These are phyloP conservation scores for Axinella damicornis DNA, from an alignment of 37 sponge, comb jelly and placozoan species.

Conservation along the genomic window DNA sequence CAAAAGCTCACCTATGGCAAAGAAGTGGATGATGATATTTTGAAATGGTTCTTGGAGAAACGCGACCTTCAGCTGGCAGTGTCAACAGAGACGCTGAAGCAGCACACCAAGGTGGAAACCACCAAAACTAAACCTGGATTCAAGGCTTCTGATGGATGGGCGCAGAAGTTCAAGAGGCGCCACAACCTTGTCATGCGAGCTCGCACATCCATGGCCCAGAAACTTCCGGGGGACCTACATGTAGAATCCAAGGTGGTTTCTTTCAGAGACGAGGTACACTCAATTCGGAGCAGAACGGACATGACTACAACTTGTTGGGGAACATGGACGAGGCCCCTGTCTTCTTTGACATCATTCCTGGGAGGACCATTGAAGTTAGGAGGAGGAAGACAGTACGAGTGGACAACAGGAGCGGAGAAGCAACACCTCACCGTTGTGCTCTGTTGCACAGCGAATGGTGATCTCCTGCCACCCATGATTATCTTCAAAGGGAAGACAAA, in stretches of 20 bases:
- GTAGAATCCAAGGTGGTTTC: neutral
- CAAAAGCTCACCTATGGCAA: no score
- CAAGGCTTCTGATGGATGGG: conserved; percentile 8
- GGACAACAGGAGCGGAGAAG: conserved; percentile 14
- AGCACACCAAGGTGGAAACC: no score
- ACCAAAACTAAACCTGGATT: neutral
- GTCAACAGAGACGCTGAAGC: no score
- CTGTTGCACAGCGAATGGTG: neutral
- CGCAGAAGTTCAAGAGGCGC: neutral
- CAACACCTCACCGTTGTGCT: conserved; percentile 6
- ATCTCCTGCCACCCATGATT: conserved; percentile 1
- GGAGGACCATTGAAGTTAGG: neutral
- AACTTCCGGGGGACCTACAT: neutral
- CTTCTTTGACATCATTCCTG: neutral
- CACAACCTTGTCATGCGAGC: conserved; percentile 7
- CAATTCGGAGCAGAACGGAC: no score
- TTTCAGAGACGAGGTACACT: neutral
- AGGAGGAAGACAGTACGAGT: neutral
- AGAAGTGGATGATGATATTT: no score
- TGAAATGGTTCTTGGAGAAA: no score
- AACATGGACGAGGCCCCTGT: conserved; percentile 34
- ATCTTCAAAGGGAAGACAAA: conserved; percentile 2
- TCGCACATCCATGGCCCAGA: conserved; percentile 8
- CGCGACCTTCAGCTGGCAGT: no score
- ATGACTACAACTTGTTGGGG: neutral